Evolutionary conservation across 35 echinoderm and acorn worm species (phyloP), one percentile per base, ranked within the genome.

Genomic region (Ophioderma brevispina): DNA sequence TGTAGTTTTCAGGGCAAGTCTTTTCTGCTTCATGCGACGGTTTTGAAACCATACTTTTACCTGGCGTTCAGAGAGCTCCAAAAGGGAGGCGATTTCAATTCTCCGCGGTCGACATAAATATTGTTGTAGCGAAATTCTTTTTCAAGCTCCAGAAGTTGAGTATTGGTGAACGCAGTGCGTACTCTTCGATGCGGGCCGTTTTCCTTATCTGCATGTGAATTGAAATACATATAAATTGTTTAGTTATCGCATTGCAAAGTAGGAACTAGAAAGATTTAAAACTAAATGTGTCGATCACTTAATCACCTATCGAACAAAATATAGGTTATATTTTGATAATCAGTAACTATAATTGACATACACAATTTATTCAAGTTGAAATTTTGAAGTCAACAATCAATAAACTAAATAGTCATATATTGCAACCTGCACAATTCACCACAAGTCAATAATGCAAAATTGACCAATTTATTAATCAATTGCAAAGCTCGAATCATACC

Each of bases 161-260:
- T 99, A 30, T 92, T 99, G 37, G 97, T 99, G 43, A 99, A 99
- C 8, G 97, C 94, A 11, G 97, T 99, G 6, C 97, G 80, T 0
- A 92, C 80, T 55, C 97, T 82, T 13, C 97, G 90, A 78, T 40
- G 55, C 31, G 52, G 87, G 30, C 77, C 91, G 46, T 33, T 23
- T 13, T 38, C 59, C 23, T 70, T 70, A 3, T 1, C 59, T 15
- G 10, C n/a, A 70, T 70, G 10, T 70, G 59, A 70, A 70, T 15
- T 25, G 59, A 70, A 25, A 70, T 15, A 70, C 46, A 52, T 52
- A 8, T 52, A 52, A 11, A 11, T 11, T 52, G 46, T 52, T 52
- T 52, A 11, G 8, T 11, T 21, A 8, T 52, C 21, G 21, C 21
- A 52, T 52, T 8, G 21, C 21, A 52, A 52, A 52, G 8, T 21